Evolutionary conservation across 2,797 vertebrate genomes (phyloP).

Genomic region (Syncerus caffer): DNA sequence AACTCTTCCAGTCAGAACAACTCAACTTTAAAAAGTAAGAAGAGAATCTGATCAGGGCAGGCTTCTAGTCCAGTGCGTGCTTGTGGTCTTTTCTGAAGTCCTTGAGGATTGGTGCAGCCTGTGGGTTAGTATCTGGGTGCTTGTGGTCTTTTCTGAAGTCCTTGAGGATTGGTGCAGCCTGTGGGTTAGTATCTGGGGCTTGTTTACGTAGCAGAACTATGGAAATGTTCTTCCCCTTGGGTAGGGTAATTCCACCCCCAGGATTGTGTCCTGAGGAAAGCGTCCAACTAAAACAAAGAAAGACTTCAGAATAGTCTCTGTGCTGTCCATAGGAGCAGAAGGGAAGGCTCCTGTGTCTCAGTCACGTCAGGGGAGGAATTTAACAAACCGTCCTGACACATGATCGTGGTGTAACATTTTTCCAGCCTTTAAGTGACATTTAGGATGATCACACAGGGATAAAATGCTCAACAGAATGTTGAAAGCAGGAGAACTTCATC

Average conservation of each 20-base stretch:
- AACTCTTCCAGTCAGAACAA: not conserved
- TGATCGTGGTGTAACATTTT: not conserved
- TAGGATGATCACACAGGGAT: not conserved
- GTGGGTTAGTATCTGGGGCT: not conserved
- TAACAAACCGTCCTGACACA: not conserved
- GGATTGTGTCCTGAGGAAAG: not conserved
- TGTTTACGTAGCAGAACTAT: not conserved
- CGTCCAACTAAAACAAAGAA: not conserved
- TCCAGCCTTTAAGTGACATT: not conserved
- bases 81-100: not conserved
- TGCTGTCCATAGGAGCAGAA: not conserved
- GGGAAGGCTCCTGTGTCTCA: not conserved
- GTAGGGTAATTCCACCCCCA: not conserved
- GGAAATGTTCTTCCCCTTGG: not conserved
- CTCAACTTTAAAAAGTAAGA: not conserved
- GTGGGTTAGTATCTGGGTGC: not conserved
- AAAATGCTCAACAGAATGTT: not conserved
- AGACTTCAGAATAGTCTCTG: not conserved
- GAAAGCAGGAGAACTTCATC: not conserved
- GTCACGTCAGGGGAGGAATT: not conserved
- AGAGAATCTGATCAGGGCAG: not conserved
- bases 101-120: not conserved
- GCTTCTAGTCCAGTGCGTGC: not conserved
- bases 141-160: not conserved
- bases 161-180: not conserved